These are phyloP conservation scores for Rhizoglyphus robini DNA, from an alignment of 1,140 invertebrate species.

Conservation along the genomic window DNA sequence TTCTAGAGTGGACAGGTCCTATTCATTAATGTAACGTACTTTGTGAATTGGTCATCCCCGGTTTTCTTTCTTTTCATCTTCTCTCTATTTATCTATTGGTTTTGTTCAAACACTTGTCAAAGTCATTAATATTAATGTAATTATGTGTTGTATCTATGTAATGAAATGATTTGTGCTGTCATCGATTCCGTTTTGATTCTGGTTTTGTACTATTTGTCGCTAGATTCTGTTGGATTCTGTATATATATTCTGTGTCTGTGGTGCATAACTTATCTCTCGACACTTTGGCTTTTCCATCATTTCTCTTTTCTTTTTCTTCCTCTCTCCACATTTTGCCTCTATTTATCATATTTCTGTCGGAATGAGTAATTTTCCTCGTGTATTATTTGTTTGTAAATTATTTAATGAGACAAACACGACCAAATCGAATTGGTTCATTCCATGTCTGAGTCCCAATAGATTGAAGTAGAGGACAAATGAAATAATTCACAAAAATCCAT, in stretches of 20 bases:
- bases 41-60: too few relatives aligned
- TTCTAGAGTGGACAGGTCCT: too few relatives aligned
- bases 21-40: too few relatives aligned
- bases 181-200: neutral
- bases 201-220: neutral
- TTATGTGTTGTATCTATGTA: neutral
- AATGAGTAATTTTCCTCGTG: neutral
- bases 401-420: neutral
- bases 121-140: constrained; percentile 13
- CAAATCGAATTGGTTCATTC: neutral
- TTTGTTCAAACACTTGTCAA: neutral
- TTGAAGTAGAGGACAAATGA: too few relatives aligned
- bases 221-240: neutral
- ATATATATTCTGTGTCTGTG: too few relatives aligned
- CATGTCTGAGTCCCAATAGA: too few relatives aligned
- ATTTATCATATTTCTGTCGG: neutral
- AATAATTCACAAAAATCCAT: too few relatives aligned
- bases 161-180: neutral
- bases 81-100: neutral
- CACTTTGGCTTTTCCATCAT: neutral
- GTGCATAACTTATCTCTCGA: too few relatives aligned
- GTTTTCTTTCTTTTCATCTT: too few relatives aligned
- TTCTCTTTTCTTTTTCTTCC: neutral
- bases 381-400: neutral
- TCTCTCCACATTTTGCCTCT: neutral